A percentile compares a stretch with the other conserved stretches of the same genome.
Conservation (phyloP, 2,113 vertebrate species). For the Potamarius usumacintae region DNA sequence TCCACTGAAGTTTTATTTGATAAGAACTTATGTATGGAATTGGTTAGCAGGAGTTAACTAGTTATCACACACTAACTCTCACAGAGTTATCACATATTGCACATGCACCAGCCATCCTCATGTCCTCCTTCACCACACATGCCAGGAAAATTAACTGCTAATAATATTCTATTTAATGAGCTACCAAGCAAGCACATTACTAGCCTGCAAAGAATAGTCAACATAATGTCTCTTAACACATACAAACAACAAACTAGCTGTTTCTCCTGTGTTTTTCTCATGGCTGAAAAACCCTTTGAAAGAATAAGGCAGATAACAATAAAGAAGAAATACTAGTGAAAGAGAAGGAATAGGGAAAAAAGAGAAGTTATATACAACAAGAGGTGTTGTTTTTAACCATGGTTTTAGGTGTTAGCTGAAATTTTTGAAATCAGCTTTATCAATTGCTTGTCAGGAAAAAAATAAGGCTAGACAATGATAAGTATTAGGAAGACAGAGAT, state of each 20-base stretch:
- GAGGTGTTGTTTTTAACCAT: neutral
- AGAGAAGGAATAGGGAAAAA: conserved; percentile 42
- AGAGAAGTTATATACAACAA: too few relatives aligned
- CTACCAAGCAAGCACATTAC: neutral
- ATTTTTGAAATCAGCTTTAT: conserved; percentile 64
- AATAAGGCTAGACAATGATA: conserved; percentile 67
- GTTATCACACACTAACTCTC: neutral
- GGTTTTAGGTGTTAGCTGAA: conserved; percentile 39
- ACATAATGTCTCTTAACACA: neutral
- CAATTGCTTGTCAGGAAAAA: conserved; percentile 61
- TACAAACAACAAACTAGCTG: neutral
- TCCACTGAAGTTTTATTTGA: neutral
- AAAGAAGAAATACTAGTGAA: neutral
- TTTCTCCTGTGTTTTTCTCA: neutral
- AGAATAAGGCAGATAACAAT: neutral
- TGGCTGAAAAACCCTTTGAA: neutral
- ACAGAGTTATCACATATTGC: too few relatives aligned
- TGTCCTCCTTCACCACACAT: too few relatives aligned
- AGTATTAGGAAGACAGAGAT: conserved; percentile 68
- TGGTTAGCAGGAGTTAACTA: neutral
- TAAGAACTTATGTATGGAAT: neutral
- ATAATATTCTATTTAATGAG: neutral
- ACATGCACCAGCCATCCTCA: too few relatives aligned
- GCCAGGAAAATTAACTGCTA: neutral
- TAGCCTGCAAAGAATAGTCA: neutral